Conservation (phyloP, 2,797 vertebrate species). For the Dipus sagitta region DNA sequence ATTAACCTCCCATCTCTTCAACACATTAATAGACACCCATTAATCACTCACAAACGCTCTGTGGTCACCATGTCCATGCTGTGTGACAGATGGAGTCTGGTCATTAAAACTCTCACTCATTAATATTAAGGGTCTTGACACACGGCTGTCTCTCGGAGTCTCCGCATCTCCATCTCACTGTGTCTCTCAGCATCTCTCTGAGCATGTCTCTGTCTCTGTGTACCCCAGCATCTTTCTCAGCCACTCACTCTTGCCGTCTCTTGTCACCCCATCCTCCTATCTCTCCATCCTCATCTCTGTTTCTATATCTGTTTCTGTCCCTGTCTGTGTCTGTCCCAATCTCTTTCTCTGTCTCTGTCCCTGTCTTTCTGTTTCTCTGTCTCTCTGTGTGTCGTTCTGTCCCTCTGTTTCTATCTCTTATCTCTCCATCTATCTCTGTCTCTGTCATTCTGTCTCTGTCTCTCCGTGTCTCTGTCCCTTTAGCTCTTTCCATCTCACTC, state of each 20-base stretch:
- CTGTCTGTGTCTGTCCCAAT: background rate
- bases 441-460: too few relatives aligned
- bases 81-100: background rate
- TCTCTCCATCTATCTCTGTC: background rate
- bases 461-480: too few relatives aligned
- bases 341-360: background rate
- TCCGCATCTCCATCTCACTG: background rate
- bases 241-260: too few relatives aligned
- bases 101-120: background rate
- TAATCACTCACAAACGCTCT: background rate
- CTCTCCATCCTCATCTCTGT: background rate
- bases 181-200: background rate
- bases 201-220: background rate
- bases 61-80: background rate
- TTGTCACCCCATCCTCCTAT: background rate
- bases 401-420: background rate
- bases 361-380: background rate
- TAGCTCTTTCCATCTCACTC: background rate
- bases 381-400: background rate
- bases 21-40: background rate
- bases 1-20: background rate
- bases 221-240: rapidly evolving
- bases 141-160: background rate
- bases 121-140: background rate
- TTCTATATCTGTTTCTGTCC: background rate